phyloP scores from a whole-genome alignment of 2,113 vertebrate species.

The Myrmecobius fasciatus region DNA sequence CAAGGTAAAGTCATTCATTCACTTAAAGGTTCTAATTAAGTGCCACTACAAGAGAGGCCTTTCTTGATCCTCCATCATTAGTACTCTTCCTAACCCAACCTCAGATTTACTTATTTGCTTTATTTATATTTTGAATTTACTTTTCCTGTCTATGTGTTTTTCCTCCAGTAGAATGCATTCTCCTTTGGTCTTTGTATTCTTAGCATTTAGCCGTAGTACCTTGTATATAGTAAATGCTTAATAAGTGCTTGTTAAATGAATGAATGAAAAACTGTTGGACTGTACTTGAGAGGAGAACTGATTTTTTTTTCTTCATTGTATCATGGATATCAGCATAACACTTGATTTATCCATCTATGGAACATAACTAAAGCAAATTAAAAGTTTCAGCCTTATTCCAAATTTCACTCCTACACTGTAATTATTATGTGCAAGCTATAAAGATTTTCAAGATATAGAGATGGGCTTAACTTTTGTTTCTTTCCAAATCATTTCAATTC shows the following conservation, averaged over 20 bases:
- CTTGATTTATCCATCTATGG: neutral
- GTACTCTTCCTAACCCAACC: neutral
- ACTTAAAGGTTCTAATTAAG: neutral
- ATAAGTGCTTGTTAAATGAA: neutral
- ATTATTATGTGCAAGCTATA: neutral
- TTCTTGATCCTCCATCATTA: neutral
- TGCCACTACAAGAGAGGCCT: neutral
- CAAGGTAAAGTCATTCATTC: neutral
- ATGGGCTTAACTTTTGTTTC: constrained; percentile 67
- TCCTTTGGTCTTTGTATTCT: neutral
- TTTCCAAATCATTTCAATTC: constrained; percentile 33
- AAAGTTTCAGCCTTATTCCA: constrained; percentile 21
- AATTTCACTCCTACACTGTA: constrained; percentile 38
- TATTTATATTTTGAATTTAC: neutral
- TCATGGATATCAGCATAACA: neutral
- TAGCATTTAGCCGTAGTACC: neutral
- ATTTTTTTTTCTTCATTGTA: neutral
- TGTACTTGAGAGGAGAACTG: neutral
- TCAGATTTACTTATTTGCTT: neutral
- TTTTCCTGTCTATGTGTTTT: neutral
- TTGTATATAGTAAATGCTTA: neutral
- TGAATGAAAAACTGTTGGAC: neutral
- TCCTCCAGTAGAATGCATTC: neutral
- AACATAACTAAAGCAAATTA: constrained; percentile 53
- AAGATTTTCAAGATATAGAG: constrained; percentile 21